These are phyloP conservation scores for Scrobipalpa costella DNA, from an alignment of 2,888 invertebrate species.

Conservation along the genomic window DNA sequence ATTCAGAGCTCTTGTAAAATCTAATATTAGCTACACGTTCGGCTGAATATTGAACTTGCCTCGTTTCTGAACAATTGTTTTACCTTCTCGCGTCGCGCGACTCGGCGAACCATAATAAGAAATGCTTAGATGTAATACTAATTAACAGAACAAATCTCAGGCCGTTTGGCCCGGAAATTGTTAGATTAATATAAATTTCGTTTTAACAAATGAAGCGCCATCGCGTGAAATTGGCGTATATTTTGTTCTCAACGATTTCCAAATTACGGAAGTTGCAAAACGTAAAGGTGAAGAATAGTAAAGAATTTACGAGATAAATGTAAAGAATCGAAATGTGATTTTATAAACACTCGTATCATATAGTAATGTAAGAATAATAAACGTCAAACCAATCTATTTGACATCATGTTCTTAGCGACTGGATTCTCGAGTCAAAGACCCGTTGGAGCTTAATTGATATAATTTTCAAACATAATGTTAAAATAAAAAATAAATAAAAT, in stretches of 20 bases:
- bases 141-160: constrained; percentile 7
- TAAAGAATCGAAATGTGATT: too few relatives aligned
- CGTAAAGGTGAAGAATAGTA: too few relatives aligned
- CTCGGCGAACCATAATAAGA: not conserved
- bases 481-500: too few relatives aligned
- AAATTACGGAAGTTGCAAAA: not conserved
- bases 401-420: too few relatives aligned
- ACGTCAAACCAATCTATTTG: too few relatives aligned
- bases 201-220: constrained; percentile 1
- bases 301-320: too few relatives aligned
- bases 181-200: constrained; percentile 6
- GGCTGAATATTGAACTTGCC: constrained; percentile 4
- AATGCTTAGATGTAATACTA: not conserved
- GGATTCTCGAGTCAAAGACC: too few relatives aligned
- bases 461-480: too few relatives aligned
- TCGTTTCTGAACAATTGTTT: constrained; percentile 2
- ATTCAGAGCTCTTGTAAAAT: constrained; percentile 10
- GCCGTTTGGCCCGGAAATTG: not conserved
- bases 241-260: not conserved
- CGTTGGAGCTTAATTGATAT: too few relatives aligned
- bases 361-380: too few relatives aligned
- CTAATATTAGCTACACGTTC: constrained; percentile 3
- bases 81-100: not conserved
- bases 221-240: constrained; percentile 5
- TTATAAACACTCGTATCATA: too few relatives aligned